These are phyloP conservation scores for Drosophila histrio DNA, from an alignment of 2,888 invertebrate species.

Conservation along the genomic window DNA sequence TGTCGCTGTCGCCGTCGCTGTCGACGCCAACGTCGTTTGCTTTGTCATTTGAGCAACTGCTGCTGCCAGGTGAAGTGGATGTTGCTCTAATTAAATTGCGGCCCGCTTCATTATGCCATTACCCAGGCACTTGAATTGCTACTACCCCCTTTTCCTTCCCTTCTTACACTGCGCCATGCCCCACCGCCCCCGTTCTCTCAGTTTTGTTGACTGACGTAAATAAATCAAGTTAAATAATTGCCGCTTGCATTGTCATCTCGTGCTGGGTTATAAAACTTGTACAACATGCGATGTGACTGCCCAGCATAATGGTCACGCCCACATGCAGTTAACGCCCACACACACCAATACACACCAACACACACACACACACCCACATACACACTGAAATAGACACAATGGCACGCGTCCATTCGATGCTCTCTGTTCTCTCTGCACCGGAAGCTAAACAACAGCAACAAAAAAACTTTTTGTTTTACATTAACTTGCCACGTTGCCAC, in stretches of 20 bases:
- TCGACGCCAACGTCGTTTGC: conserved; percentile 42
- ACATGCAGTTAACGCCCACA: conserved; percentile 10
- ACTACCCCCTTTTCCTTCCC: neutral
- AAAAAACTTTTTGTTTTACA: conserved; percentile 52
- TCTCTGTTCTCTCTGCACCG: conserved; percentile 21
- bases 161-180: neutral
- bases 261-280: conserved; percentile 46
- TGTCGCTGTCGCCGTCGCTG: conserved; percentile 10
- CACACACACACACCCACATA: neutral
- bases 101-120: conserved; percentile 67
- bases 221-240: conserved; percentile 79
- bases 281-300: conserved; percentile 19
- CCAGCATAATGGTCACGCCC: conserved; percentile 26
- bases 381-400: conserved; percentile 7
- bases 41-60: conserved; percentile 69
- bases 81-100: conserved; percentile 74
- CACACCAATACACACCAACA: neutral
- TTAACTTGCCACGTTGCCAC: conserved; percentile 27
- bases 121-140: conserved; percentile 16
- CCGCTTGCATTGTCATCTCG: conserved; percentile 69
- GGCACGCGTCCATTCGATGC: conserved; percentile 15
- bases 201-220: conserved; percentile 66
- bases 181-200: neutral
- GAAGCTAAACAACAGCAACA: conserved; percentile 38
- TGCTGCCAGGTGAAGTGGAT: conserved; percentile 65